Base-by-base conservation (phyloP, 2,113 vertebrate genomes). In the Albula glossodonta region DNA sequence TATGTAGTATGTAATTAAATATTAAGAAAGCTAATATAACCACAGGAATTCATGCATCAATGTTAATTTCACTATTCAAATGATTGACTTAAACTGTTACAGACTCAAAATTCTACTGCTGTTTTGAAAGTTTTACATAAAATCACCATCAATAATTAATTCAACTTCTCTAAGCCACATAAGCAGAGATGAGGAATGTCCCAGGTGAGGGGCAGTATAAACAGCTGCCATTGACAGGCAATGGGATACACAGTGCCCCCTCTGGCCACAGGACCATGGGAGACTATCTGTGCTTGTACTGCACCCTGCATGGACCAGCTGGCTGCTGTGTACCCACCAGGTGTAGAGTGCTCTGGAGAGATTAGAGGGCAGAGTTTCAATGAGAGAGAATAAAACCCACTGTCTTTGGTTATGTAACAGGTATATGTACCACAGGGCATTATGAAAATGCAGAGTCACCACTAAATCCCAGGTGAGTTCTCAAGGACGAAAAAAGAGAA, bases 301-400 rank as follows among this genome's bases (percentile, higher is more conserved):
- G 89, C 51, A 96, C 94, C 56, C 86, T 85, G 88, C 93, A 96
- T 0, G 92, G 93, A 81, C 92, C 91, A 52, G 88, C 87, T 48
- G 96, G 96, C 85, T 96, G 96, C 88, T 96, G 96, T 0, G 95
- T 94, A 84, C 96, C 97, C 83, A 96, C 87, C 88, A 97, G 89
- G 84, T 96, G 96, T 19, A 94, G 93, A 87, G 85, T 89, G 85
- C 95, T 96, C 96, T 97, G 90, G 49, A 88, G n/a, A 89, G 31
- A 19, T 1, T 19, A 83, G 50, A 90, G 60, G 53, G 9, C 60
- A 87, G 0, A 78, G 70, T 74, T 25, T 74, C 25, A 19, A 9
- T 74, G n/a, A 74, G 8, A 74, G 9, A 10, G n/a, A 31, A 9
- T 2, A 8, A n/a, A 10, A n/a, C 8, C 22, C n/a, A 74, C n/a